phyloP scores from a whole-genome alignment of 1,140 invertebrate species.

The Oryzaephilus surinamensis region DNA sequence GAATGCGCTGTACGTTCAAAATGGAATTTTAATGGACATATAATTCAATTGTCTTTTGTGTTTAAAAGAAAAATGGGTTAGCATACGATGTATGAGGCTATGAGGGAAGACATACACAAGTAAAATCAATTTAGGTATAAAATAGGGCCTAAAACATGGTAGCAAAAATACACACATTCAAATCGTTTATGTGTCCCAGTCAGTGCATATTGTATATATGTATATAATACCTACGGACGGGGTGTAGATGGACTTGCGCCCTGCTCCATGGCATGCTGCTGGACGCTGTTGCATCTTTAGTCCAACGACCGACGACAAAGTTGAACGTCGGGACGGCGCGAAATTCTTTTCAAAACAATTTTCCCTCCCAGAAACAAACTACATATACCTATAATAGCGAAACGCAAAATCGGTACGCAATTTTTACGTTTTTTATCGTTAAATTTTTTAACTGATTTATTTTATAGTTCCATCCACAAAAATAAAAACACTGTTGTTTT shows the following conservation, averaged over 20 bases:
- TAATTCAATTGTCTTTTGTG: background rate
- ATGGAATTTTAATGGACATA: background rate
- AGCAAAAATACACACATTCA: conserved; percentile 1
- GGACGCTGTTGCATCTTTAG: conserved; percentile 28
- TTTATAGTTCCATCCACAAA: too few relatives aligned
- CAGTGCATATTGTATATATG: background rate
- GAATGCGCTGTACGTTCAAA: background rate
- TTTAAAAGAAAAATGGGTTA: background rate
- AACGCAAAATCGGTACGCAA: too few relatives aligned
- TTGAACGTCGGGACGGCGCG: conserved; percentile 20
- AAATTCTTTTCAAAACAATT: conserved; percentile 14
- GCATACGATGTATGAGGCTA: background rate
- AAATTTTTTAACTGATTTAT: too few relatives aligned
- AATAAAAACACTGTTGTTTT: too few relatives aligned
- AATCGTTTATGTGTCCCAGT: conserved; percentile 2
- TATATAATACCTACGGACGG: background rate
- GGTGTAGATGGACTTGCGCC: conserved; percentile 19
- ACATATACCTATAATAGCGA: too few relatives aligned
- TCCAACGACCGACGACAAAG: conserved; percentile 20
- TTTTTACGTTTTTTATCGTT: too few relatives aligned
- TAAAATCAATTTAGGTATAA: background rate
- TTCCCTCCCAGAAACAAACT: too few relatives aligned
- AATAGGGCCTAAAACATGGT: conserved; percentile 1
- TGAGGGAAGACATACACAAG: background rate
- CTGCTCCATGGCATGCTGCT: conserved; percentile 17